Conservation (phyloP, 2,888 invertebrate species). For the Pachymerium ferrugineum region DNA sequence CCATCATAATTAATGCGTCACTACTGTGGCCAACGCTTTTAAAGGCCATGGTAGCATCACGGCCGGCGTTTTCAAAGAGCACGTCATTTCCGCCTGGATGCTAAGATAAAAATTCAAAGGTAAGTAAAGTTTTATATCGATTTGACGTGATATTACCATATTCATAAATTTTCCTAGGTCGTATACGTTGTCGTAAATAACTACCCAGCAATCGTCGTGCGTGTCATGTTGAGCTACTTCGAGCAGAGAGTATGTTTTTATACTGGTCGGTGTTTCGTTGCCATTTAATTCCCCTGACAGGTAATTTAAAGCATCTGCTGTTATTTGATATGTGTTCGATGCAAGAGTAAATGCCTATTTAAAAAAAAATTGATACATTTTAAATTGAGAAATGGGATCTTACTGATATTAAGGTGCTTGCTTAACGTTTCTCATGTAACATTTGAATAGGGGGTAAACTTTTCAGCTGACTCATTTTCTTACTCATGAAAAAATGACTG, state of each 20-base stretch:
- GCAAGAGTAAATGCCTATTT: constrained; percentile 33
- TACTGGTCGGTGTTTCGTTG: constrained; percentile 33
- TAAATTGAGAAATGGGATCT: neutral
- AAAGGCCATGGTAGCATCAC: constrained; percentile 77
- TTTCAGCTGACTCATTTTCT: neutral
- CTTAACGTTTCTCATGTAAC: neutral
- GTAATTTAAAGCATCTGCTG: constrained; percentile 6
- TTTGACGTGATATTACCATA: constrained; percentile 41
- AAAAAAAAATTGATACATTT: neutral
- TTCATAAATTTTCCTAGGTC: constrained; percentile 70
- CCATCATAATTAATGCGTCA: constrained; percentile 59
- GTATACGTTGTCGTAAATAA: constrained; percentile 80
- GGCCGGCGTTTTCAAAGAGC: constrained; percentile 74
- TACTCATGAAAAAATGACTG: neutral
- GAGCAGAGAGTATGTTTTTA: constrained; percentile 51
- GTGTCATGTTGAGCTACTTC: constrained; percentile 72
- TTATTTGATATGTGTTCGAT: constrained; percentile 27
- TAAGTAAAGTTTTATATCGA: neutral
- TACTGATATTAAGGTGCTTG: neutral
- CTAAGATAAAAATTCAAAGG: constrained; percentile 48
- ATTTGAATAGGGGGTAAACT: neutral
- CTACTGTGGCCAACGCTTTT: constrained; percentile 70
- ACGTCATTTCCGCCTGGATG: constrained; percentile 81
- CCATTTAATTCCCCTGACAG: neutral
- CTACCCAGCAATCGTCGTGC: constrained; percentile 71